phyloP scores from a whole-genome alignment of 2,113 vertebrate species.

The Podarcis cretensis region DNA sequence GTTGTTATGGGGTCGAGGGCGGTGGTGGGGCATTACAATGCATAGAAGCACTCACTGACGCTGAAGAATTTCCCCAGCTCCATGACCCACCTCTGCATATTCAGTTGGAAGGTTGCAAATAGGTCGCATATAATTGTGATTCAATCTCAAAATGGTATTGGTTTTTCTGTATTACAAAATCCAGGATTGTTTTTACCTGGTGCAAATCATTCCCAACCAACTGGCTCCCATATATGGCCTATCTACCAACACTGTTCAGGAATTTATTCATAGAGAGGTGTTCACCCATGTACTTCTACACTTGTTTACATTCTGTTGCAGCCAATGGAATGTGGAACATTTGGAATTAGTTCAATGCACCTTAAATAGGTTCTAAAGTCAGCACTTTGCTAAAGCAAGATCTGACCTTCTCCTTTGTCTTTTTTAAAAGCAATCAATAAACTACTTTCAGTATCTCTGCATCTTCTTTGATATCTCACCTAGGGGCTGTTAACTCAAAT shows the following conservation, averaged over 20 bases:
- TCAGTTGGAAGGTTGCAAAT: neutral
- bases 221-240: neutral
- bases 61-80: neutral
- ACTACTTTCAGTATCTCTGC: slow-evolving; percentile 33
- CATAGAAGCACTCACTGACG: neutral
- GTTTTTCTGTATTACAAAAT: neutral
- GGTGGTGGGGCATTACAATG: too few relatives aligned
- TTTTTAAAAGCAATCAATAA: slow-evolving; percentile 40
- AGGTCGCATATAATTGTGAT: neutral
- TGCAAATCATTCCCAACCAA: neutral
- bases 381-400: slow-evolving; percentile 2
- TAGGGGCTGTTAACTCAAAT: slow-evolving; percentile 57
- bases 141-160: neutral
- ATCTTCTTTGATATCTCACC: slow-evolving; percentile 54
- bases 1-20: too few relatives aligned
- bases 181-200: neutral
- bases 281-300: neutral
- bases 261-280: neutral
- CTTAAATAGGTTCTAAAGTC: neutral
- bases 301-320: neutral
- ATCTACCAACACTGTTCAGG: neutral
- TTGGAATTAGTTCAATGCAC: neutral
- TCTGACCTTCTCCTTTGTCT: neutral
- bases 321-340: neutral
- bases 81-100: too few relatives aligned